Conservation (phyloP, 2,888 invertebrate species). For the Macropis europaea region DNA sequence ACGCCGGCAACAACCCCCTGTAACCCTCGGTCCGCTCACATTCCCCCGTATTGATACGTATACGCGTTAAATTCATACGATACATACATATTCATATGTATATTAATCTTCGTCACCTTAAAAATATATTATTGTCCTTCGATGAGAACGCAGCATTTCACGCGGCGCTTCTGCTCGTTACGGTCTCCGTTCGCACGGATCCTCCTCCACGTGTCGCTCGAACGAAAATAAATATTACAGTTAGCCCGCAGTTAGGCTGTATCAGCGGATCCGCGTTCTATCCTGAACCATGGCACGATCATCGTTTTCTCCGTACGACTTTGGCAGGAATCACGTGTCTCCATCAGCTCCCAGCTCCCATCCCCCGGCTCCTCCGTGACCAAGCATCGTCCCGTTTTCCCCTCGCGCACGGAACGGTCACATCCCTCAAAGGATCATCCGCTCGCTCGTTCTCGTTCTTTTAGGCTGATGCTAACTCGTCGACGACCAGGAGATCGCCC, state of each 20-base stretch:
- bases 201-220: conserved; percentile 7
- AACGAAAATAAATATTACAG: conserved; percentile 44
- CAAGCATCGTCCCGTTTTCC: background rate
- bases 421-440: conserved; percentile 1
- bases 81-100: conserved; percentile 43
- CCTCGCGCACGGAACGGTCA: background rate
- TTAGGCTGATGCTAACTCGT: conserved; percentile 50
- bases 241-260: conserved; percentile 20
- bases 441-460: conserved; percentile 1
- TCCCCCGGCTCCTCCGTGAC: background rate
- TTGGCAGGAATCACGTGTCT: conserved; percentile 56
- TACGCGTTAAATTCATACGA: conserved; percentile 67
- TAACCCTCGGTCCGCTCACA: background rate
- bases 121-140: conserved; percentile 80
- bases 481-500: conserved; percentile 34
- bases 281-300: conserved; percentile 20
- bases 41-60: conserved; percentile 58
- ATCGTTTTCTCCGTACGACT: conserved; percentile 16
- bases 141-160: conserved; percentile 77
- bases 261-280: conserved; percentile 7
- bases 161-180: conserved; percentile 40
- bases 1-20: background rate
- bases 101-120: conserved; percentile 70
- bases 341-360: background rate
- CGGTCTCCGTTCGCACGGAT: background rate